A percentile compares a stretch with the other conserved stretches of the same genome.
Conservation (phyloP, 2,113 vertebrate genomes). For the Ailuropoda melanoleuca region DNA sequence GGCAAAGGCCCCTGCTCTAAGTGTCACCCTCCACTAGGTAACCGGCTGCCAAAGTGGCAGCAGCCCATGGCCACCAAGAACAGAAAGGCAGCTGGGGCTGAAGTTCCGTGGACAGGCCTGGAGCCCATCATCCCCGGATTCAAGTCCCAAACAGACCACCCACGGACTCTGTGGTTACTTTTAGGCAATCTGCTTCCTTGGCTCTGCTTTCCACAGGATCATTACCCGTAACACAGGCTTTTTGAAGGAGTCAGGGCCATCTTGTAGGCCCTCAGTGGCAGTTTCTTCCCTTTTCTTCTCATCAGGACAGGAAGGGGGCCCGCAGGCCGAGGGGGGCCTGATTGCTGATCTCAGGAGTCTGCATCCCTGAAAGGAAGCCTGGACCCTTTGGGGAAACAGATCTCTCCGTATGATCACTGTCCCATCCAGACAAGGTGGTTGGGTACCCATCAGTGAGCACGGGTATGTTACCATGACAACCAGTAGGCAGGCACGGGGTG, state of each 20-base stretch:
- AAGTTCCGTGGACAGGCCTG: no score
- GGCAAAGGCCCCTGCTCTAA: background rate
- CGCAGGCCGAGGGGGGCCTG: background rate
- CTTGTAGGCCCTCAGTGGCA: rapidly evolving
- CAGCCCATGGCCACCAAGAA: rapidly evolving
- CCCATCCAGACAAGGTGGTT: background rate
- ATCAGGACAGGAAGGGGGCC: background rate
- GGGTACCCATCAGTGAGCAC: conserved; percentile 5
- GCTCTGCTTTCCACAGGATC: background rate
- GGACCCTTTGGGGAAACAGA: background rate
- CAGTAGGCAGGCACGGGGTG: background rate
- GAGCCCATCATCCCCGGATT: background rate
- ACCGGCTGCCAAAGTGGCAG: background rate
- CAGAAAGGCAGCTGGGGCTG: background rate
- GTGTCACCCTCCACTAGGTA: background rate
- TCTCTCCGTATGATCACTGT: background rate
- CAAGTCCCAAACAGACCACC: background rate
- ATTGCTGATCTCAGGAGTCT: background rate
- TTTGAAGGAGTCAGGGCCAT: background rate
- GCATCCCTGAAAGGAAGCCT: background rate
- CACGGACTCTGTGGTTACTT: background rate
- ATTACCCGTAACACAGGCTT: rapidly evolving
- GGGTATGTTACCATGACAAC: conserved; percentile 24
- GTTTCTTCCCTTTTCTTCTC: background rate
- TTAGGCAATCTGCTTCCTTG: background rate